Conservation (phyloP, 2,113 vertebrate species). For the Hoplias malabaricus region DNA sequence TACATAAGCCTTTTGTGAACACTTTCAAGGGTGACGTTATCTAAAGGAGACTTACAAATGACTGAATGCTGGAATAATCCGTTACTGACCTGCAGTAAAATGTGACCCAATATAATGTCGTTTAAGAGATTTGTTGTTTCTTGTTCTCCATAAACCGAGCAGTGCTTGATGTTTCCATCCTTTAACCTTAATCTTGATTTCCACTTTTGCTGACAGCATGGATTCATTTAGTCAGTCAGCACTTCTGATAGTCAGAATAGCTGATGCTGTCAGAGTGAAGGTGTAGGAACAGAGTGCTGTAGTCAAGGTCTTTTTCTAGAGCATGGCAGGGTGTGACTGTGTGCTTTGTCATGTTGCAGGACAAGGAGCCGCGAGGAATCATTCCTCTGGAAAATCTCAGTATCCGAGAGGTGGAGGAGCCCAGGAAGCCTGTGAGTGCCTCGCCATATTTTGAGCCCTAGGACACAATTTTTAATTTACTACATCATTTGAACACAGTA, state of each 20-base stretch:
- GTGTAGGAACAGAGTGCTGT: background rate
- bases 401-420: constrained; percentile 97
- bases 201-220: background rate
- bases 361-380: constrained; percentile 96
- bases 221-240: background rate
- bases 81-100: no score
- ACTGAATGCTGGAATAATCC: no score
- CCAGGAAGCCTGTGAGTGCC: constrained; percentile 88
- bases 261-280: background rate
- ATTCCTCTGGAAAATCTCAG: constrained; percentile 97
- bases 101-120: no score
- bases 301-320: background rate
- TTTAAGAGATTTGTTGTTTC: background rate
- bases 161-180: background rate
- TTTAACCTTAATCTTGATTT: background rate
- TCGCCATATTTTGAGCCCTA: background rate
- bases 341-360: constrained; percentile 65
- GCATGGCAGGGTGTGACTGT: background rate
- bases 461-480: background rate
- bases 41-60: no score
- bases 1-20: no score
- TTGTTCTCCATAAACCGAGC: background rate
- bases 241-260: background rate
- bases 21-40: no score
- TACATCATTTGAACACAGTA: background rate